A percentile compares a stretch with the other conserved stretches of the same genome.
phyloP scores from a whole-genome alignment of 2,888 invertebrate genomes.

The Cylloceria caligata region DNA sequence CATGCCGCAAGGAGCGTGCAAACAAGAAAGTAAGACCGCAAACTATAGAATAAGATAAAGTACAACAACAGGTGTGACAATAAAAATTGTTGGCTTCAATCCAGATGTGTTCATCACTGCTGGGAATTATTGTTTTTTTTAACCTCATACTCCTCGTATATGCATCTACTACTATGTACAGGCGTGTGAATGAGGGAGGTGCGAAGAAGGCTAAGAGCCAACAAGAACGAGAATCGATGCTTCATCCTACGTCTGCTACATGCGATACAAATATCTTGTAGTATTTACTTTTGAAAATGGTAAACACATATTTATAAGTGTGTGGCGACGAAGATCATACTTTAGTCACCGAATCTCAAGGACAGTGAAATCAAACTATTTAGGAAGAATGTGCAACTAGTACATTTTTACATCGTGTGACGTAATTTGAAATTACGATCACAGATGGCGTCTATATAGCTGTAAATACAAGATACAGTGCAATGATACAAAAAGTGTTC shows the following conservation, averaged over 20 bases:
- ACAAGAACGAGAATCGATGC: background rate
- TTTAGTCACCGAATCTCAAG: background rate
- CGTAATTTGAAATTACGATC: too few species aligned
- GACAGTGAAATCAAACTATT: background rate
- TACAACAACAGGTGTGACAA: slow-evolving; percentile 33
- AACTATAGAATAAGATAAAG: slow-evolving; percentile 13
- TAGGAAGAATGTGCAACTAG: background rate
- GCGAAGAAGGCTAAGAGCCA: background rate
- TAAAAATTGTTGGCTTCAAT: slow-evolving; percentile 40
- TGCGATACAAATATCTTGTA: background rate
- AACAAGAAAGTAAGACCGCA: slow-evolving; percentile 1
- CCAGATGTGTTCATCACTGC: slow-evolving; percentile 26
- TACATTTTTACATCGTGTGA: too few species aligned
- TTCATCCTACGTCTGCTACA: background rate
- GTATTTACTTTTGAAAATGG: background rate
- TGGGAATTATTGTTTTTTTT: background rate
- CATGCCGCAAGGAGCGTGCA: background rate
- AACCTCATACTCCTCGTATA: background rate
- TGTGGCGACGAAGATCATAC: background rate
- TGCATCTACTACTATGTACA: background rate
- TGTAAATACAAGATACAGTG: too few species aligned
- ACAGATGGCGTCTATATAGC: too few species aligned
- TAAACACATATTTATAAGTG: too few species aligned
- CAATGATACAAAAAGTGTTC: too few species aligned
- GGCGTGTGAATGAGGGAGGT: background rate